Evolutionary conservation across 2,888 invertebrate species (phyloP).

Genomic region (Rotaria sp.): DNA sequence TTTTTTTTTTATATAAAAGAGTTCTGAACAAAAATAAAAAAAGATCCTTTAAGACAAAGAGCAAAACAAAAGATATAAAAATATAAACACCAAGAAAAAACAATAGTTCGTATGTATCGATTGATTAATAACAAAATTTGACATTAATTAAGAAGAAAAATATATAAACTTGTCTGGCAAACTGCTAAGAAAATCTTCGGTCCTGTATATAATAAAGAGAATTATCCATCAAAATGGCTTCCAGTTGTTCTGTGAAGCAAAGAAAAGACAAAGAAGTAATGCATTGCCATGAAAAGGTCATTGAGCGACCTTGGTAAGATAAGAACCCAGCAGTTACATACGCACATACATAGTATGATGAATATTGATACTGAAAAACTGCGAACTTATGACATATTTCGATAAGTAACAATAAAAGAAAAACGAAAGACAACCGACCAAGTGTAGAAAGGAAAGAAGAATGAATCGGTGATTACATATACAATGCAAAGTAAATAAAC

Average conservation of each 20-base stretch:
- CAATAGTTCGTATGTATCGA: no score
- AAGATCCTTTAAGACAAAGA: no score
- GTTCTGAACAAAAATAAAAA: no score
- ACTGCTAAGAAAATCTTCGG: background rate
- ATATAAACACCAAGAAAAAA: no score
- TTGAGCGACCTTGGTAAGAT: background rate
- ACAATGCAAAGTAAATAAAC: background rate
- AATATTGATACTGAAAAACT: no score
- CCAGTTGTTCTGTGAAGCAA: background rate
- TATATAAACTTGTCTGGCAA: background rate
- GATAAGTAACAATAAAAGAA: no score
- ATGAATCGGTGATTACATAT: background rate
- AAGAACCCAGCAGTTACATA: background rate
- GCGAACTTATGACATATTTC: no score
- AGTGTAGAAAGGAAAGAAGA: background rate
- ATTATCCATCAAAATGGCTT: background rate
- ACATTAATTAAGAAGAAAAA: background rate
- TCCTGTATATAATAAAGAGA: background rate
- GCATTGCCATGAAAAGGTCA: background rate
- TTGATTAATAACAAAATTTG: background rate
- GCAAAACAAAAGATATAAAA: no score
- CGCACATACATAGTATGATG: background rate
- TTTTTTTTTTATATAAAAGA: background rate
- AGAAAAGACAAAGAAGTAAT: background rate
- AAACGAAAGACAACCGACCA: background rate